Evolutionary conservation across 92 coral and sea anemone genomes (phyloP).

Genomic region (Siderastrea siderea): DNA sequence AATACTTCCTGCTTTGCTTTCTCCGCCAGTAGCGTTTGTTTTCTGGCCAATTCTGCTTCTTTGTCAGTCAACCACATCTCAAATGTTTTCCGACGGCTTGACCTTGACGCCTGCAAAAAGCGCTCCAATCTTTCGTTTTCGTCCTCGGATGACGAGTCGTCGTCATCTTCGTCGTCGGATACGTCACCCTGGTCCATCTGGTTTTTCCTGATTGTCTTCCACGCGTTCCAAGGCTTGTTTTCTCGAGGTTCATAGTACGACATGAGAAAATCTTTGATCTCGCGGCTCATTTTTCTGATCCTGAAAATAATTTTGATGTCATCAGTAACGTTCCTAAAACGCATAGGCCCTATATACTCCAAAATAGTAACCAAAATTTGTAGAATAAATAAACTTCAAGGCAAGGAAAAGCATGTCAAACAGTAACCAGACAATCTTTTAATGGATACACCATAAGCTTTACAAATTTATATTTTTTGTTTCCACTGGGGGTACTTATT

Average conservation of each 20-base stretch:
- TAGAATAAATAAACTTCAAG: too few species aligned
- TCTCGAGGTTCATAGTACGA: slow-evolving; percentile 24
- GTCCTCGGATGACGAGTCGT: slow-evolving; percentile 46
- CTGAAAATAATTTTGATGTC: neutral
- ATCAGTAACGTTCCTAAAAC: neutral
- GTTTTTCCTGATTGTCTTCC: slow-evolving; percentile 38
- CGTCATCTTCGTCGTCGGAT: slow-evolving; percentile 43
- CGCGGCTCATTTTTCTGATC: slow-evolving; percentile 30
- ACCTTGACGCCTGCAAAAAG: slow-evolving; percentile 1
- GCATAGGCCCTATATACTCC: neutral
- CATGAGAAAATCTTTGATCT: slow-evolving; percentile 26
- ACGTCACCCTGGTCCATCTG: slow-evolving; percentile 24
- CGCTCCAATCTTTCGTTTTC: slow-evolving; percentile 28
- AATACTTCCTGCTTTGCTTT: slow-evolving; percentile 35
- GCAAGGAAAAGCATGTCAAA: too few species aligned
- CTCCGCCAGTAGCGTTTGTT: slow-evolving; percentile 23
- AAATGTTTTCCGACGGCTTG: slow-evolving; percentile 62
- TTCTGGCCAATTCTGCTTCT: slow-evolving; percentile 33
- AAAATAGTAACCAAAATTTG: too few species aligned
- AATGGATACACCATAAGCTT: too few species aligned
- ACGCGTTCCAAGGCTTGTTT: slow-evolving; percentile 40
- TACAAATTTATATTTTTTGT: too few species aligned
- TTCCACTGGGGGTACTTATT: too few species aligned
- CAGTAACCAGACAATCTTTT: too few species aligned
- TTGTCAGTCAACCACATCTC: slow-evolving; percentile 71